These are phyloP conservation scores for Phalacrocorax aristotelis DNA, from an alignment of 2,113 vertebrate genomes.

Conservation along the genomic window DNA sequence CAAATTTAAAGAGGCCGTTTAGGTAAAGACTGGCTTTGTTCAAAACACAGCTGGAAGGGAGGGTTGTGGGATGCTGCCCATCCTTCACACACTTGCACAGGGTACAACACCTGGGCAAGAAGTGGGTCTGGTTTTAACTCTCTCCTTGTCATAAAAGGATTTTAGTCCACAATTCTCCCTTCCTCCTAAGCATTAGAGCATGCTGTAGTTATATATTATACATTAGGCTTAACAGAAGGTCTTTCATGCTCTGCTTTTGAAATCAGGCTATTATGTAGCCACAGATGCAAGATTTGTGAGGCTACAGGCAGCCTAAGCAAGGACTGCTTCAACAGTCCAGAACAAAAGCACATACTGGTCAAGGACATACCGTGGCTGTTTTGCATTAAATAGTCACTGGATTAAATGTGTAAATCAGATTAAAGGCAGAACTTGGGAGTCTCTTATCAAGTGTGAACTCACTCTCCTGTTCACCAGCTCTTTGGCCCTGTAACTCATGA, in stretches of 20 bases:
- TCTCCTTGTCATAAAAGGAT: not conserved
- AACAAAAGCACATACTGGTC: not conserved
- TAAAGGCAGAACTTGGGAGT: not conserved
- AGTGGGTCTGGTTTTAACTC: not conserved
- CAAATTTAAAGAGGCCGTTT: not conserved
- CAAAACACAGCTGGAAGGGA: not conserved
- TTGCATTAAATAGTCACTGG: not conserved
- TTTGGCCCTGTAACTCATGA: not conserved
- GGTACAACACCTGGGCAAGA: not conserved
- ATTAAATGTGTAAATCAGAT: not conserved
- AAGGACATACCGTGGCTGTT: not conserved
- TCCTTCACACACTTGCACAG: not conserved
- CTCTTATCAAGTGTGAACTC: not conserved
- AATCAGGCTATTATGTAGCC: not conserved
- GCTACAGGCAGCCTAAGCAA: not conserved
- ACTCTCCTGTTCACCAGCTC: not conserved
- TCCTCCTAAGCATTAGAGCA: not conserved
- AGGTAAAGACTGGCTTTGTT: not conserved
- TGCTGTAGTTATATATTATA: not conserved
- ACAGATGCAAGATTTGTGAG: not conserved
- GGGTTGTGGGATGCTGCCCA: not conserved
- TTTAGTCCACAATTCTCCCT: not conserved
- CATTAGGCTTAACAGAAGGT: not conserved
- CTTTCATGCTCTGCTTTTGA: not conserved
- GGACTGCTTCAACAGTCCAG: not conserved